phyloP scores from a whole-genome alignment of 2,888 invertebrate genomes.

The Corythucha ciliata region DNA sequence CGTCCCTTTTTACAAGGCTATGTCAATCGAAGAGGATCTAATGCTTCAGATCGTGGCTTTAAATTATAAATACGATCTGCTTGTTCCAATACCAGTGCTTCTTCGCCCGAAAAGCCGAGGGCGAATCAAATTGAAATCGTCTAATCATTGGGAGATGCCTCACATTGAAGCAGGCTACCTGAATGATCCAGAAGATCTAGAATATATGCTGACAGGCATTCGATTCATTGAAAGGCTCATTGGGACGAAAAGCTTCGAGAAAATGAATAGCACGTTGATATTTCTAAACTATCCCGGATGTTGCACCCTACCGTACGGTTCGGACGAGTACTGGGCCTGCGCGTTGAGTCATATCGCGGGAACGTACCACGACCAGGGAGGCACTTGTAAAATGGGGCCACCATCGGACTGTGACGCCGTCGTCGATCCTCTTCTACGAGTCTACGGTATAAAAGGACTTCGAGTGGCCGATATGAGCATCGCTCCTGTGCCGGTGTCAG shows the following conservation, averaged over 20 bases:
- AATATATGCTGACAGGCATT: slow-evolving; percentile 36
- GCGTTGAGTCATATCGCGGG: slow-evolving; percentile 31
- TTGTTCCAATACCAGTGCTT: slow-evolving; percentile 26
- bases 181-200: slow-evolving; percentile 24
- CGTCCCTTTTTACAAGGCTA: slow-evolving; percentile 14
- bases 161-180: slow-evolving; percentile 26
- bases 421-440: slow-evolving; percentile 38
- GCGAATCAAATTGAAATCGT: slow-evolving; percentile 19
- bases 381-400: slow-evolving; percentile 41
- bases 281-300: slow-evolving; percentile 31
- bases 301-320: slow-evolving; percentile 27
- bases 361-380: slow-evolving; percentile 37
- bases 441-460: slow-evolving; percentile 40
- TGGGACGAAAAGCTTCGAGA: slow-evolving; percentile 30
- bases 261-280: slow-evolving; percentile 31
- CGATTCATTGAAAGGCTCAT: slow-evolving; percentile 35
- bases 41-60: slow-evolving; percentile 16
- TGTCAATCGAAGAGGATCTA: slow-evolving; percentile 23
- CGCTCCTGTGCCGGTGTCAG: slow-evolving; percentile 41
- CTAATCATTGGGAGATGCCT: slow-evolving; percentile 19
- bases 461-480: slow-evolving; percentile 43
- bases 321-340: slow-evolving; percentile 37
- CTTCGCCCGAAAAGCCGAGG: slow-evolving; percentile 29
- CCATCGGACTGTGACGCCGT: slow-evolving; percentile 37
- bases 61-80: slow-evolving; percentile 16